A percentile compares a stretch with the other conserved stretches of the same genome.
Evolutionary conservation across 1,140 invertebrate species (phyloP).

Genomic region (Aplysia californica): DNA sequence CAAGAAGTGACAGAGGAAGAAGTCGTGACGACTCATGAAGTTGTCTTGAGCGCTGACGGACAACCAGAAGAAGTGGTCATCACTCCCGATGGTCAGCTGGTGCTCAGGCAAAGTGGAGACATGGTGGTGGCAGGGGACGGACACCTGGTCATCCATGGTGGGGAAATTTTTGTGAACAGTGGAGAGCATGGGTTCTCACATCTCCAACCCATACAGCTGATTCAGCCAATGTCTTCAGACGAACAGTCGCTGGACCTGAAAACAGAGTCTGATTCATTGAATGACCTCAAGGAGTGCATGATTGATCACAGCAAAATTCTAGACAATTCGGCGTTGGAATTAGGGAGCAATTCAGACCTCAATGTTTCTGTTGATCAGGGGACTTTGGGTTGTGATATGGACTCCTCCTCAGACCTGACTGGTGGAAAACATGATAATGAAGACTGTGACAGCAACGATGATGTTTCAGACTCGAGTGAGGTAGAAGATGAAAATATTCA

Average conservation of each 20-base stretch:
- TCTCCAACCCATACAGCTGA: conserved; percentile 12
- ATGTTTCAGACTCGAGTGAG: neutral
- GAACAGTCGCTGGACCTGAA: neutral
- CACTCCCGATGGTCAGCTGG: conserved; percentile 1
- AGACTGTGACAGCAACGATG: neutral
- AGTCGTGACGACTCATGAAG: conserved; percentile 13
- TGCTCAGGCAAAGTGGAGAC: conserved; percentile 4
- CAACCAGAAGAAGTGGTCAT: conserved; percentile 20
- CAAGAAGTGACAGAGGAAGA: conserved; percentile 25
- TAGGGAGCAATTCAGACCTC: no score
- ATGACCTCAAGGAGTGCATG: conserved; percentile 12
- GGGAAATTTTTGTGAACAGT: conserved; percentile 16
- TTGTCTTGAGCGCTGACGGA: conserved; percentile 14
- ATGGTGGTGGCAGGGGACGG: conserved; percentile 5
- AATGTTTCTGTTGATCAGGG: no score
- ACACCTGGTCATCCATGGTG: conserved; percentile 13
- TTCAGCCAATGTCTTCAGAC: neutral
- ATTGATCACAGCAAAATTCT: conserved; percentile 10
- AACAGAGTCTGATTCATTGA: no score
- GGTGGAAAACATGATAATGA: no score
- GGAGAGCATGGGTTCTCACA: conserved; percentile 1
- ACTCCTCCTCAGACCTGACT: no score
- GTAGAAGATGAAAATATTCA: conserved; percentile 4
- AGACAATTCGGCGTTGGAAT: no score
- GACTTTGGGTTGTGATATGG: no score